Percentiles rank a stretch among this genome's conserved stretches.
These are phyloP conservation scores for Drosophila varians DNA, from an alignment of 1,140 invertebrate genomes.

Conservation along the genomic window DNA sequence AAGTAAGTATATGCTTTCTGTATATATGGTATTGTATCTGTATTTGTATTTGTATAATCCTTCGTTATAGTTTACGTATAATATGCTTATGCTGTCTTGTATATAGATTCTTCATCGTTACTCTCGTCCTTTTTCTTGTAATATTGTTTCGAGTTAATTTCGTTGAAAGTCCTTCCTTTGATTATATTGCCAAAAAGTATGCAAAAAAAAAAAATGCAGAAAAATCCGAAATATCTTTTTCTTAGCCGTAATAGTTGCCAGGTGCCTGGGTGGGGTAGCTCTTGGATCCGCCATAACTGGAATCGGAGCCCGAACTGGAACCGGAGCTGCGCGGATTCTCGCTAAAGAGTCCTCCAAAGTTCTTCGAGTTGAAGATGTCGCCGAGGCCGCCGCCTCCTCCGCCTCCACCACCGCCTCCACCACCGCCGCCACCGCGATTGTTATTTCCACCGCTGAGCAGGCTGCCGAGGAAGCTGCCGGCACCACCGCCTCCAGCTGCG, in stretches of 20 bases:
- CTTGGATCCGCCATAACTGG: conserved; percentile 41
- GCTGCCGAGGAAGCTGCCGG: conserved; percentile 65
- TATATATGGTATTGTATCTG: conserved; percentile 49
- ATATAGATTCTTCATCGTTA: conserved; percentile 20
- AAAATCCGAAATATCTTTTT: no score
- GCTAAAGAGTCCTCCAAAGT: conserved; percentile 78
- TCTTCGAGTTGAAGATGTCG: conserved; percentile 74
- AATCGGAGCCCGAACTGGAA: conserved; percentile 11
- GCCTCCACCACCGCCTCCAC: conserved; percentile 45
- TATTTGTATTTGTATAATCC: conserved; percentile 54
- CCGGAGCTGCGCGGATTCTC: conserved; percentile 64
- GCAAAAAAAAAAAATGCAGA: conserved; percentile 15
- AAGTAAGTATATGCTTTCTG: conserved; percentile 32
- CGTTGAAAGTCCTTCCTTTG: conserved; percentile 59
- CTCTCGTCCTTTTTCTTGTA: conserved; percentile 9
- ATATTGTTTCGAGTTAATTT: conserved; percentile 51
- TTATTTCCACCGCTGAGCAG: conserved; percentile 58
- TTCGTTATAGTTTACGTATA: conserved; percentile 44
- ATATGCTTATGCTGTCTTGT: conserved; percentile 30
- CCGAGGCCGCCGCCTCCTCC: conserved; percentile 48
- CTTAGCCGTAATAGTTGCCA: conserved; percentile 55
- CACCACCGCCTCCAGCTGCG: conserved; percentile 45
- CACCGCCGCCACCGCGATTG: conserved; percentile 15
- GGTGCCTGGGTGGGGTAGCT: conserved; percentile 80
- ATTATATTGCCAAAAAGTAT: conserved; percentile 48